Evolutionary conservation across 1,140 invertebrate species (phyloP).

Genomic region (Polypedilum vanderplanki): DNA sequence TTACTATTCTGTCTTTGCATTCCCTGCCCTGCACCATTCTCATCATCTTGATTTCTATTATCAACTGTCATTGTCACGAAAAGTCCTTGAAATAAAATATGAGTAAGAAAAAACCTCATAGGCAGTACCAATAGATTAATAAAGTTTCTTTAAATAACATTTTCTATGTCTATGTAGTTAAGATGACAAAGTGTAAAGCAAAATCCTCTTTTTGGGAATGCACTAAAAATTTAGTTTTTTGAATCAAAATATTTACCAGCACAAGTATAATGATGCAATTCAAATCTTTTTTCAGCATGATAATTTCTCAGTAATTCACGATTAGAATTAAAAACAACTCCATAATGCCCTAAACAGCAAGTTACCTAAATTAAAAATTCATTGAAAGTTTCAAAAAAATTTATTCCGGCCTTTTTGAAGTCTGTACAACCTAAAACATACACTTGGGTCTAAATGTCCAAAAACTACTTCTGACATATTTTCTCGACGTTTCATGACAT

Average conservation of each 20-base stretch:
- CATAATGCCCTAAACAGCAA: constrained; percentile 63
- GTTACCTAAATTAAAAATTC: constrained; percentile 48
- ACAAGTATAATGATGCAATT: constrained; percentile 69
- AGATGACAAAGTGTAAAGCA: too few relatives aligned
- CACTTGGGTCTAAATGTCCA: too few relatives aligned
- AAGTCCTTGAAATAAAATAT: not conserved
- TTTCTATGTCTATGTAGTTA: too few relatives aligned
- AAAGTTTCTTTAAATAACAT: too few relatives aligned
- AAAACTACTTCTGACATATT: too few relatives aligned
- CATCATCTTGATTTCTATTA: constrained; percentile 53
- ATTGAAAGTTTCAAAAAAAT: too few relatives aligned
- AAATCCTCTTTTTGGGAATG: too few relatives aligned
- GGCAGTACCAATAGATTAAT: too few relatives aligned
- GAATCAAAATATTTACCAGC: constrained; percentile 49
- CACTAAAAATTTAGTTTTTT: not conserved
- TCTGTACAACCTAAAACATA: too few relatives aligned
- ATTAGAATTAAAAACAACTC: constrained; percentile 72
- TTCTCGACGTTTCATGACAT: too few relatives aligned
- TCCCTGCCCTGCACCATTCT: constrained; percentile 42
- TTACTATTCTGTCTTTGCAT: constrained; percentile 38
- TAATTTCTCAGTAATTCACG: constrained; percentile 72
- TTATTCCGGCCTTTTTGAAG: too few relatives aligned
- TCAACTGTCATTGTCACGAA: constrained; percentile 58
- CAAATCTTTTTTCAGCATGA: constrained; percentile 71
- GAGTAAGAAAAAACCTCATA: too few relatives aligned